phyloP scores from a whole-genome alignment of 2,113 vertebrate genomes.

The Vireo altiloquus region DNA sequence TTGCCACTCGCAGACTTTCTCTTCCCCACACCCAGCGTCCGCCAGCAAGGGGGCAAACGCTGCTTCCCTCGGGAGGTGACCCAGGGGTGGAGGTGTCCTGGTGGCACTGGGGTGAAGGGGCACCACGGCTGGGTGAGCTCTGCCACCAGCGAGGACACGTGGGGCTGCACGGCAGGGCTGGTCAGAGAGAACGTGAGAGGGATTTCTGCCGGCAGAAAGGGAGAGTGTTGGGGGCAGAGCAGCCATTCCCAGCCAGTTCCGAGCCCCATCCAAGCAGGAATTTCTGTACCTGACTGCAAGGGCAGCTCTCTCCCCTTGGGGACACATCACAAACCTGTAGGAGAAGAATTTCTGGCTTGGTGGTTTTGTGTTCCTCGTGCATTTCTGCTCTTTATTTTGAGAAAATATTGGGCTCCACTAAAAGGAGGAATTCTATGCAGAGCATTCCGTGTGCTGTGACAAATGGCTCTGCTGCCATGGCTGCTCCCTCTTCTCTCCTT shows the following conservation, averaged over 20 bases:
- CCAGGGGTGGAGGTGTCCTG: background rate
- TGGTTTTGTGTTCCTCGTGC: background rate
- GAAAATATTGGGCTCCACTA: background rate
- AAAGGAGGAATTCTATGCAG: background rate
- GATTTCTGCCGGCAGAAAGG: background rate
- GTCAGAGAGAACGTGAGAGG: background rate
- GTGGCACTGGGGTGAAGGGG: rapidly evolving
- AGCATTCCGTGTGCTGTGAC: background rate
- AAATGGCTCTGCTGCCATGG: background rate
- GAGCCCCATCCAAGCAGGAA: background rate
- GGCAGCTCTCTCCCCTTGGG: background rate
- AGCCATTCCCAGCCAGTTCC: background rate
- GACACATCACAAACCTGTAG: background rate
- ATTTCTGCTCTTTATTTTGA: background rate
- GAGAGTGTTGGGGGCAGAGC: background rate
- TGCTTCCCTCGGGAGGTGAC: rapidly evolving
- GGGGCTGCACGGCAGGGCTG: background rate
- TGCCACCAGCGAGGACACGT: rapidly evolving
- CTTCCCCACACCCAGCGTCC: background rate
- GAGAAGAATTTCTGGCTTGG: background rate
- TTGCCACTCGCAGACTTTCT: background rate
- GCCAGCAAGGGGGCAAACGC: rapidly evolving
- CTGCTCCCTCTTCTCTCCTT: background rate
- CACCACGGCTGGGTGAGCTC: background rate
- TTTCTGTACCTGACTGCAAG: background rate